A percentile compares a stretch with the other conserved stretches of the same genome.
These are phyloP conservation scores for Cenopis cana DNA, from an alignment of 2,888 invertebrate species.

Conservation along the genomic window DNA sequence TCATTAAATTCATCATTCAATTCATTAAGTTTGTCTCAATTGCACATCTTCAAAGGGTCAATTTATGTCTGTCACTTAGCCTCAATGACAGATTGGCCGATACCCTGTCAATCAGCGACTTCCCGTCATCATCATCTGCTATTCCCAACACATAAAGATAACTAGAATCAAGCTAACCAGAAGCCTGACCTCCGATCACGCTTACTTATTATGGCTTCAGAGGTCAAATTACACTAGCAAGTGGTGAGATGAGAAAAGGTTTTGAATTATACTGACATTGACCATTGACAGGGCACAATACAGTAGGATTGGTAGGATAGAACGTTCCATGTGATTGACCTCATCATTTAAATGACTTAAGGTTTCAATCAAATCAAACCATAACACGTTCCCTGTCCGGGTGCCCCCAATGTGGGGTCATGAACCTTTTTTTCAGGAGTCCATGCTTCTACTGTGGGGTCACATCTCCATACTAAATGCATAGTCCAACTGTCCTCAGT, in stretches of 20 bases:
- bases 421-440: too few species aligned
- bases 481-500: too few species aligned
- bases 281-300: not conserved
- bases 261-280: conserved; percentile 6
- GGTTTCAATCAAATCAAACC: not conserved
- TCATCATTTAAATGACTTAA: not conserved
- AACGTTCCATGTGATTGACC: not conserved
- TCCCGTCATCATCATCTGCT: conserved; percentile 24
- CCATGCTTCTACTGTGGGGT: too few species aligned
- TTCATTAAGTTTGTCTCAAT: not conserved
- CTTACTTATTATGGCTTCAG: not conserved
- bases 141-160: not conserved
- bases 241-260: not conserved
- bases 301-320: too few species aligned
- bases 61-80: not conserved
- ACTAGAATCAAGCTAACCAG: not conserved
- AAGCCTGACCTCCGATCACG: not conserved
- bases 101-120: conserved; percentile 18
- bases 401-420: too few species aligned
- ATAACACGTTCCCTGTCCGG: not conserved
- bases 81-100: conserved; percentile 4
- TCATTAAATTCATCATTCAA: too few species aligned
- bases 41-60: not conserved
- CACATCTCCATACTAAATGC: too few species aligned
- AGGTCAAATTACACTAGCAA: not conserved